Base-by-base conservation (phyloP, 2,113 vertebrate species). In the Thinocorus orbignyianus region DNA sequence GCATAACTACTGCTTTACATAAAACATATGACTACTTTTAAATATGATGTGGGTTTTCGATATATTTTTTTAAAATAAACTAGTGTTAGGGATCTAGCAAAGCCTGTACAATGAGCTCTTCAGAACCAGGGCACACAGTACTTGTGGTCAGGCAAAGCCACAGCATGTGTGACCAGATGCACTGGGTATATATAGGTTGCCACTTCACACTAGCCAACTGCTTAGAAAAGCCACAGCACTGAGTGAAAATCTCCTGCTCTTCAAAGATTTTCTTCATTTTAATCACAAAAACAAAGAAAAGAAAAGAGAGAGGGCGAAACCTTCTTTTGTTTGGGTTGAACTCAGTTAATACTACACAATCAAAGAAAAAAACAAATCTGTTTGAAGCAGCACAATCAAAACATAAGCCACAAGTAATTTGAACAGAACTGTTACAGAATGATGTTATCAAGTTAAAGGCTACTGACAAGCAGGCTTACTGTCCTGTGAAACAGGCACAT, bases 381-480 rank as follows among this genome's bases (percentile, higher is more conserved):
- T 87, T 97, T 97, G 86, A 95, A 93, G 94, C 61, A 86, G 68
- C 92, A 84, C 35, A 84, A 93, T 95, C 86, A 96, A 95, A 97
- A 54, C 55, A 2, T 60, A 85, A 81, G 55, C 49, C 52, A 41
- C 30, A 87, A 66, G 48, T n/a, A n/a, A 22, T 7, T 49, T 44
- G 24, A 91, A 49, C 2, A 35, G 18, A 39, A 76, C 13, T 24
- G 18, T 18, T 46, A 74, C 4, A 73, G 80, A 92, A 52, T 35
- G 41, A 17, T 13, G 68, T 11, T 23, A 76, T 42, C n/a, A 83
- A 52, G 16, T 54, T 11, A 61, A 84, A 93, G 74, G 88, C 48
- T 70, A 46, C 13, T 52, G 22, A 48, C 17, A 83, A 90, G 17
- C 30, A 48, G 13, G 26, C 31, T 65, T 58, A 79, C 26, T 48